A percentile compares a stretch with the other conserved stretches of the same genome.
Evolutionary conservation across 2,113 vertebrate species (phyloP).

Genomic region (Vidua chalybeata): DNA sequence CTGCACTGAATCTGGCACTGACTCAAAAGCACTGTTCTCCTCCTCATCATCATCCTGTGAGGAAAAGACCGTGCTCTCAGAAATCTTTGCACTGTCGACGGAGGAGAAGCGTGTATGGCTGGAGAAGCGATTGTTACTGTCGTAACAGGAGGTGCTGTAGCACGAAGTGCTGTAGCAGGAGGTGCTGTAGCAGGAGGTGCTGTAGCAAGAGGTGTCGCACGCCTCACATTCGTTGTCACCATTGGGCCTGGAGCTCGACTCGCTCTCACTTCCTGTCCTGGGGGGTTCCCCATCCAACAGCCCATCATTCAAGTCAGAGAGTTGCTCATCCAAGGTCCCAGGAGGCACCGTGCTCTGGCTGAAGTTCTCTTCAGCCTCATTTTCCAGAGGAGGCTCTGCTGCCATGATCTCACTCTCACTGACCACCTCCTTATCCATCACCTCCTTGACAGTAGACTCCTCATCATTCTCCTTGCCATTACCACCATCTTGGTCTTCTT

Average conservation of each 20-base stretch:
- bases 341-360: constrained; percentile 72
- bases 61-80: constrained; percentile 95
- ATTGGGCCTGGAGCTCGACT: constrained; percentile 74
- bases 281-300: constrained; percentile 78
- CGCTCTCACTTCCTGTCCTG: constrained; percentile 81
- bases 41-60: constrained; percentile 96
- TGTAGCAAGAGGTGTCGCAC: constrained; percentile 92
- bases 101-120: constrained; percentile 95
- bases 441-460: constrained; percentile 75
- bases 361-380: constrained; percentile 46
- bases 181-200: constrained; percentile 91
- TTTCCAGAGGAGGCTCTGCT: constrained; percentile 60
- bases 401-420: constrained; percentile 74
- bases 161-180: constrained; percentile 95
- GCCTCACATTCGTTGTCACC: constrained; percentile 89
- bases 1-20: constrained; percentile 79
- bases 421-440: constrained; percentile 67
- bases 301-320: constrained; percentile 77
- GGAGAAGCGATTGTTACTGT: constrained; percentile 84
- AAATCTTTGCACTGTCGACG: constrained; percentile 92
- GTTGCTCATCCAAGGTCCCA: constrained; percentile 79
- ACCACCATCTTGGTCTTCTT: constrained; percentile 67
- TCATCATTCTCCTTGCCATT: constrained; percentile 58
- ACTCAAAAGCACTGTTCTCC: constrained; percentile 94
- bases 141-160: constrained; percentile 91